These are phyloP conservation scores for Onychostoma macrolepis DNA, from an alignment of 2,113 vertebrate species.

Conservation along the genomic window DNA sequence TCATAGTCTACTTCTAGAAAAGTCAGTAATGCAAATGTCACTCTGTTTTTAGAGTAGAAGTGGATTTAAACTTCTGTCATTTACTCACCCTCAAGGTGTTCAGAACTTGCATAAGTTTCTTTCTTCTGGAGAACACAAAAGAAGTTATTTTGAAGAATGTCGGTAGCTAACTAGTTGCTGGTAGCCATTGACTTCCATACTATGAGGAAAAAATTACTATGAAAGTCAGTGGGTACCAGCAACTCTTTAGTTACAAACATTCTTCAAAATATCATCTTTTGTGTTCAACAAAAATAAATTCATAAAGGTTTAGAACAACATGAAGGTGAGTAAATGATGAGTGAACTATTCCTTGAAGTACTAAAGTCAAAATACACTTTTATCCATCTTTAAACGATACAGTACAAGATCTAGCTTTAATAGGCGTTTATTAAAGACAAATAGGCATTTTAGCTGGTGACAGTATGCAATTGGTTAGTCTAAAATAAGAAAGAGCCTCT, in stretches of 20 bases:
- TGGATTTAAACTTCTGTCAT: neutral
- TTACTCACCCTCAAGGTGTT: no score
- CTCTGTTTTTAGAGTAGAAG: neutral
- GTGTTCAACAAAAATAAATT: no score
- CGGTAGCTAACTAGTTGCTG: no score
- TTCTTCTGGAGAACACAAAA: no score
- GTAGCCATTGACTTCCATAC: no score
- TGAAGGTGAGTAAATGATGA: no score
- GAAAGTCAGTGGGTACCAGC: no score
- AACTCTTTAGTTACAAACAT: no score
- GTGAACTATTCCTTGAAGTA: neutral
- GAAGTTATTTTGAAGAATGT: no score
- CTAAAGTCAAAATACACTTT: neutral
- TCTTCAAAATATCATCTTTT: no score
- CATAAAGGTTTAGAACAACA: no score
- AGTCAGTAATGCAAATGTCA: neutral
- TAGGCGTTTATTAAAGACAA: neutral
- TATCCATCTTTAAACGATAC: constrained; percentile 5
- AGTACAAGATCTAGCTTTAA: neutral
- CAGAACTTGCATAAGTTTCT: no score
- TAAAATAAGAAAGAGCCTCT: neutral
- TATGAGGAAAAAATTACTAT: neutral
- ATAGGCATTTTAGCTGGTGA: neutral
- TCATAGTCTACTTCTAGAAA: neutral
- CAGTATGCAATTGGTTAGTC: neutral